A percentile compares a stretch with the other conserved stretches of the same genome.
Conservation (phyloP, 1,140 invertebrate genomes). For the Aphaenogaster ashmeadi region DNA sequence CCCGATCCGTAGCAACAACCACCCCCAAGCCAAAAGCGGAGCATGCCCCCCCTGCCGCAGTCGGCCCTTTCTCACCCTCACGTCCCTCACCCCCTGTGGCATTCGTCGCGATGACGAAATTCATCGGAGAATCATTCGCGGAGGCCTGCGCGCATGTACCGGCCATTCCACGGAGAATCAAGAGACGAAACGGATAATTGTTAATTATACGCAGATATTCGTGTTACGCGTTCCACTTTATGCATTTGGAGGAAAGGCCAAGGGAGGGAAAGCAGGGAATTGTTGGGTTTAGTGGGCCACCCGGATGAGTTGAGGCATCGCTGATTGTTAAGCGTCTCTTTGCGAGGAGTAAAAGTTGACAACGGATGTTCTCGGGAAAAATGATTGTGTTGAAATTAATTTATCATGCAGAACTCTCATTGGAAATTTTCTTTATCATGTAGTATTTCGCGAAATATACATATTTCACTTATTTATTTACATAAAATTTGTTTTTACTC, state of each 20-base stretch:
- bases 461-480: neutral
- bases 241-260: neutral
- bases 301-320: neutral
- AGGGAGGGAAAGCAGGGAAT: neutral
- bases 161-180: slow-evolving; percentile 22
- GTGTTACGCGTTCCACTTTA: slow-evolving; percentile 25
- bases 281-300: neutral
- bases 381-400: neutral
- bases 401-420: neutral
- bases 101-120: slow-evolving; percentile 62
- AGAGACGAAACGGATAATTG: slow-evolving; percentile 45
- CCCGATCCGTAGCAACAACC: slow-evolving; percentile 63
- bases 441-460: neutral
- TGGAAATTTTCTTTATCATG: neutral
- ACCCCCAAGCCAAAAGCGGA: slow-evolving; percentile 51
- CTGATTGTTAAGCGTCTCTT: neutral
- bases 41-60: neutral
- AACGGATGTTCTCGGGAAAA: neutral
- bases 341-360: neutral
- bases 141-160: slow-evolving; percentile 12
- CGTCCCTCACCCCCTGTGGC: neutral
- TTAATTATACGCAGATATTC: slow-evolving; percentile 56
- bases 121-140: slow-evolving; percentile 55
- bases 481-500: neutral
- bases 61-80: slow-evolving; percentile 24